These are phyloP conservation scores for Nomada fucata DNA, from an alignment of 2,888 invertebrate species.

Conservation along the genomic window DNA sequence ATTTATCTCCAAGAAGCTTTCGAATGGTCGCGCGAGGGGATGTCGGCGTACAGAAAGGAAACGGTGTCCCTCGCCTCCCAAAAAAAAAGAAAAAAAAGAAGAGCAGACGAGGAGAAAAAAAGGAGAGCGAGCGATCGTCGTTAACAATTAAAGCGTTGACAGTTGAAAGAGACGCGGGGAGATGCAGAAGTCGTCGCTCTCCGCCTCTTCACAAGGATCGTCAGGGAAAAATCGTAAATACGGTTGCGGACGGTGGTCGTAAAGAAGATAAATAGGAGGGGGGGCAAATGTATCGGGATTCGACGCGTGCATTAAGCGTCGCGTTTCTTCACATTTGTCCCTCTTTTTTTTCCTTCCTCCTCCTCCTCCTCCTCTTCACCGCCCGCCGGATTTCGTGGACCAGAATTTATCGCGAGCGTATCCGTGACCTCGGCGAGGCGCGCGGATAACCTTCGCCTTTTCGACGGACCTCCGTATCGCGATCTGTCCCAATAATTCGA, in stretches of 20 bases:
- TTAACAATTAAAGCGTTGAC: conserved; percentile 61
- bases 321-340: conserved; percentile 25
- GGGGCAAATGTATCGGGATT: conserved; percentile 59
- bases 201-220: conserved; percentile 44
- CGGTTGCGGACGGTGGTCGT: conserved; percentile 56
- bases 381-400: conserved; percentile 36
- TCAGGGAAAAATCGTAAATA: conserved; percentile 67
- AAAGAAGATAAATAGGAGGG: conserved; percentile 65
- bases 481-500: conserved; percentile 77
- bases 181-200: conserved; percentile 24
- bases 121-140: conserved; percentile 13
- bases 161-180: neutral
- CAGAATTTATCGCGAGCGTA: conserved; percentile 70
- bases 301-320: conserved; percentile 65
- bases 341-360: conserved; percentile 3
- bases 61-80: neutral
- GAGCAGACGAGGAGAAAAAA: neutral
- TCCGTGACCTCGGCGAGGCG: conserved; percentile 65
- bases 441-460: conserved; percentile 77
- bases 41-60: neutral
- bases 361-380: conserved; percentile 6
- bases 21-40: neutral
- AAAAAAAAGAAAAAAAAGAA: conserved; percentile 10
- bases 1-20: conserved; percentile 7
- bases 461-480: conserved; percentile 72